These are phyloP conservation scores for Cairina moschata DNA, from an alignment of 2,113 vertebrate species.

Conservation along the genomic window DNA sequence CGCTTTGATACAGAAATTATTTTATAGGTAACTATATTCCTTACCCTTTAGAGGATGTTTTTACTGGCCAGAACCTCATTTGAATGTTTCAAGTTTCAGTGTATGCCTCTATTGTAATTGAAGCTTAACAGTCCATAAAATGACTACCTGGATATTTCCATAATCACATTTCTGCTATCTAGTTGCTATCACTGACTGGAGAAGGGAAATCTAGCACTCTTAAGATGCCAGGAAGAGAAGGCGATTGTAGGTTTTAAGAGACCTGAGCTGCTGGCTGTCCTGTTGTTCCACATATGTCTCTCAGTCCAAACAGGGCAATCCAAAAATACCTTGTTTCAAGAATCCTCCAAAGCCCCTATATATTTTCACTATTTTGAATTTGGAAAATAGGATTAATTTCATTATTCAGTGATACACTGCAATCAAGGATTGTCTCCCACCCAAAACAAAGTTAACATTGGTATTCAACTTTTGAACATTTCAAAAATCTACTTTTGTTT, in stretches of 20 bases:
- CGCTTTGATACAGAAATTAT: background rate
- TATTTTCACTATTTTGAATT: background rate
- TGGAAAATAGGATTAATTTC: background rate
- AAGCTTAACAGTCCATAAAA: fast-evolving
- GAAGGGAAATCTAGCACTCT: background rate
- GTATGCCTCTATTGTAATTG: background rate
- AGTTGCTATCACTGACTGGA: background rate
- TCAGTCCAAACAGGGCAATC: background rate
- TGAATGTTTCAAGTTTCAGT: background rate
- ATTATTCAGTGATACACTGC: background rate
- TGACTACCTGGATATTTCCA: background rate
- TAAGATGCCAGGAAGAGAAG: background rate
- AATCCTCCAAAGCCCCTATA: background rate
- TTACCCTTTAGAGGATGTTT: background rate
- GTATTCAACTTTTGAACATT: background rate
- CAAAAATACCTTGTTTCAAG: background rate
- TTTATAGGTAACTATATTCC: background rate
- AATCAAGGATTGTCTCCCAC: background rate
- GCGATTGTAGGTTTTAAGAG: background rate
- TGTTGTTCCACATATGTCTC: background rate
- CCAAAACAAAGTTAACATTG: background rate
- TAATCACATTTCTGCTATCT: background rate
- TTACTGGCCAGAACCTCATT: background rate
- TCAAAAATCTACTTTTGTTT: background rate
- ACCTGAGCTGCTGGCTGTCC: background rate